Base-by-base conservation (phyloP, 2,113 vertebrate genomes). In the Myxocyprinus asiaticus region DNA sequence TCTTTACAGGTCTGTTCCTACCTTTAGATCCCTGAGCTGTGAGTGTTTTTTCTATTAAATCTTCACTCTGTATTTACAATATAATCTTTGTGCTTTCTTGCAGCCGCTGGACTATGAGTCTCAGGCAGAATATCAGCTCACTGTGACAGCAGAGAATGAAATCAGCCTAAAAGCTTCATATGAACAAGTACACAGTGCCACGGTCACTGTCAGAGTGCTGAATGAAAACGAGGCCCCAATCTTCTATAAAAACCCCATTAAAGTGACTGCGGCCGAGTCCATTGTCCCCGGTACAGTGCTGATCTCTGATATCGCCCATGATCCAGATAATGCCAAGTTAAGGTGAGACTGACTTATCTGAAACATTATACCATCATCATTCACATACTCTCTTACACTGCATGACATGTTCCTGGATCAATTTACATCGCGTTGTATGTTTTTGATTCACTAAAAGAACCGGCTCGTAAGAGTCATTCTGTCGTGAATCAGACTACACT, bases 61-160 rank as follows among this genome's bases (percentile, higher is more conserved):
- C 22, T 33, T 33, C 22, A 33, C 22, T 33, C 22, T 33, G 22
- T 33, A 1, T 33, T 33, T 7, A n/a, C 6, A 45, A 15, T 33
- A 44, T 33, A 65, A 3, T 10, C 12, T 79, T 77, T 15, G 62
- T 22, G 9, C 8, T 81, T 0, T 73, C 8, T n/a, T 75, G 3
- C 91, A 98, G 97, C 93, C 96, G 0, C 88, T 98, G 84, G 96
- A 98, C 88, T 95, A 92, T 3, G 97, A 99, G 88, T 81, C 77
- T 1, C 77, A 84, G 2, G 86, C 82, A 2, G 88, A 83, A 48
- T 85, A 96, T 2, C 61, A 76, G 58, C 91, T 98, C 77, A 86
- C 55, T 0, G 80, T 99, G 77, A 91, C 73, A 0, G 97, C 94
- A 80, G 92, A 91, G 89, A 99, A 99, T 3, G 82, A 93, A 79